Conservation (phyloP, 2,797 vertebrate genomes). For the Gallinago stenura region DNA sequence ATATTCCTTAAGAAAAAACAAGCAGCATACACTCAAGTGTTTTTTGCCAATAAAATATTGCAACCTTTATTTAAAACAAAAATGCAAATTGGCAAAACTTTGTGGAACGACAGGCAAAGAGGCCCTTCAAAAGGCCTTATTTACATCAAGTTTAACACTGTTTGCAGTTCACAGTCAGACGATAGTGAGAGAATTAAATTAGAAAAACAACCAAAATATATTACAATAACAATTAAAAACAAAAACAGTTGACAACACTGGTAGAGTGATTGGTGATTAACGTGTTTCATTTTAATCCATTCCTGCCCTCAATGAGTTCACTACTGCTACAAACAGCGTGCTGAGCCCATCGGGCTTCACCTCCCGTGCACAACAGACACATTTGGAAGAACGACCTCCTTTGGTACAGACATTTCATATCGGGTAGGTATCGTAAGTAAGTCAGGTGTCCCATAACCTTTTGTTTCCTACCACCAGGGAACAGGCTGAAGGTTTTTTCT, state of each 20-base stretch:
- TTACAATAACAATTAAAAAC: constrained; percentile 90
- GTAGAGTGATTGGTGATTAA: constrained; percentile 78
- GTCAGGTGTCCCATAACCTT: not conserved
- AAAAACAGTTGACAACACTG: constrained; percentile 83
- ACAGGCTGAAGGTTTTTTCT: not conserved
- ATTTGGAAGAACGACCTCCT: constrained; percentile 13
- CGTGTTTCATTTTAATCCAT: constrained; percentile 36
- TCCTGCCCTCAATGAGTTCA: constrained; percentile 33
- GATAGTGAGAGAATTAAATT: constrained; percentile 96
- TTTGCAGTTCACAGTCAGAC: constrained; percentile 99
- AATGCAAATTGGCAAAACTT: constrained; percentile 81
- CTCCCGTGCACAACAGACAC: not conserved
- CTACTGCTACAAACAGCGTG: not conserved
- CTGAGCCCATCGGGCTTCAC: not conserved
- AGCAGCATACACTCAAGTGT: not conserved
- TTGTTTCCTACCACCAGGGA: not conserved
- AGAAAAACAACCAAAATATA: constrained; percentile 92
- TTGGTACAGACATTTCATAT: constrained; percentile 61
- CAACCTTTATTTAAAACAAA: constrained; percentile 85
- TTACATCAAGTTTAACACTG: constrained; percentile 99
- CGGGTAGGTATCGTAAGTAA: not conserved
- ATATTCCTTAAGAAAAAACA: not conserved
- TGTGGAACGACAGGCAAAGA: constrained; percentile 77
- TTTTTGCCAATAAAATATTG: constrained; percentile 84
- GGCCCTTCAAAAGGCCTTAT: constrained; percentile 85